phyloP scores from a whole-genome alignment of 2,888 invertebrate species.

The Oscheius sp. region DNA sequence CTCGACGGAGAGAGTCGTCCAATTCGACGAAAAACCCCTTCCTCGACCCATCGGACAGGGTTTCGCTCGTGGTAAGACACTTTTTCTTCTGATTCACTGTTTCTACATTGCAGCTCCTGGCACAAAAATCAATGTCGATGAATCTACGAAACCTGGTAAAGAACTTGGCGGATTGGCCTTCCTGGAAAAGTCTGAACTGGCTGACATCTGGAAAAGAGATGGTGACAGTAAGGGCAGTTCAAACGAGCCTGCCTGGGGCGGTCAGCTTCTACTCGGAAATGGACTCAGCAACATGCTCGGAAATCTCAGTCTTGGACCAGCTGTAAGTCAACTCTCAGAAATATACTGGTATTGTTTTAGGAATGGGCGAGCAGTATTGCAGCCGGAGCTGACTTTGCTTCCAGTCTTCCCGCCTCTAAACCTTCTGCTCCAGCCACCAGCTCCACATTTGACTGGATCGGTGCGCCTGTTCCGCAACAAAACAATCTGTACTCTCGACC shows the following conservation, averaged over 20 bases:
- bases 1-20: neutral
- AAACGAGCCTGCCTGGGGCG: constrained; percentile 35
- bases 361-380: constrained; percentile 1
- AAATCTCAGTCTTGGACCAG: constrained; percentile 8
- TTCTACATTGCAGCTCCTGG: neutral
- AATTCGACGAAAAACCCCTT: constrained; percentile 1
- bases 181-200: constrained; percentile 27
- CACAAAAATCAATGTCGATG: neutral
- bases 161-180: constrained; percentile 17
- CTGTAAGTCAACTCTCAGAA: neutral
- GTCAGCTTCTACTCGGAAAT: constrained; percentile 33
- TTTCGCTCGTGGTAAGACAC: constrained; percentile 9
- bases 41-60: constrained; percentile 10
- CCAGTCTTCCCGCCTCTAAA: neutral
- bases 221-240: neutral
- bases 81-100: neutral
- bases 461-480: neutral
- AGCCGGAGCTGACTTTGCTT: constrained; percentile 5
- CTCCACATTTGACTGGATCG: constrained; percentile 27
- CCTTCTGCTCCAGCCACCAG: constrained; percentile 8
- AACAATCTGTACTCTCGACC: constrained; percentile 15
- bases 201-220: constrained; percentile 25
- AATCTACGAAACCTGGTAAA: neutral
- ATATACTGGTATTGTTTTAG: neutral
- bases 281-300: constrained; percentile 17